phyloP scores from a whole-genome alignment of 2,888 invertebrate species.

The Zhuqinia jingwanae region DNA sequence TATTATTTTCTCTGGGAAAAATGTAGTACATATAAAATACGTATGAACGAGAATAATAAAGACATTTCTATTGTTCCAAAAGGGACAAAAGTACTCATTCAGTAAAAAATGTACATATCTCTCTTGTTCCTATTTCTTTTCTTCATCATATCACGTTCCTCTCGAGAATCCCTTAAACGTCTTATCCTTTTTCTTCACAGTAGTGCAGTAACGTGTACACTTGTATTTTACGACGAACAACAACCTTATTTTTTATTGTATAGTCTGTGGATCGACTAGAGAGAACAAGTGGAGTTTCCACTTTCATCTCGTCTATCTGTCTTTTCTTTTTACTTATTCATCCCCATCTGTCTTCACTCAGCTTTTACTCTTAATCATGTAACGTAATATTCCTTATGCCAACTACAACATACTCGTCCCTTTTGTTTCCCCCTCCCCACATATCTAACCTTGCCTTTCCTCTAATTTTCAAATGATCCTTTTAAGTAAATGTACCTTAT shows the following conservation, averaged over 20 bases:
- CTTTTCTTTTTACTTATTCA: slow-evolving; percentile 40
- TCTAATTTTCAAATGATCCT: neutral
- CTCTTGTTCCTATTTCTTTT: slow-evolving; percentile 34
- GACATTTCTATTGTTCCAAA: neutral
- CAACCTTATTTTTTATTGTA: neutral
- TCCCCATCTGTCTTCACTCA: neutral
- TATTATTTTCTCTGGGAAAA: neutral
- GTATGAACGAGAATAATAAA: slow-evolving; percentile 1
- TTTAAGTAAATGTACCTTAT: neutral
- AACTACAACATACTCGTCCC: neutral
- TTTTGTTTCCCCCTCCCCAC: neutral
- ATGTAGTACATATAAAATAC: too few species aligned
- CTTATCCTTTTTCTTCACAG: neutral
- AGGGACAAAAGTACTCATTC: slow-evolving; percentile 11
- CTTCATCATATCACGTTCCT: slow-evolving; percentile 13
- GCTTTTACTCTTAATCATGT: neutral
- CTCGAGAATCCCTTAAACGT: slow-evolving; percentile 10
- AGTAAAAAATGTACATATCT: slow-evolving; percentile 8
- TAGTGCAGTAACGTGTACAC: neutral
- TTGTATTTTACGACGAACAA: slow-evolving; percentile 20
- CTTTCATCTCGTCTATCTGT: neutral
- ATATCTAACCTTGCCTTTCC: neutral
- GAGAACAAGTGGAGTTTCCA: neutral
- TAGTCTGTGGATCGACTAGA: too few species aligned
- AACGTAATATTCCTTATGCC: too few species aligned